Percentiles rank a stretch among this genome's conserved stretches.
Conservation (phyloP, 1,140 invertebrate genomes). For the Atta texana region DNA sequence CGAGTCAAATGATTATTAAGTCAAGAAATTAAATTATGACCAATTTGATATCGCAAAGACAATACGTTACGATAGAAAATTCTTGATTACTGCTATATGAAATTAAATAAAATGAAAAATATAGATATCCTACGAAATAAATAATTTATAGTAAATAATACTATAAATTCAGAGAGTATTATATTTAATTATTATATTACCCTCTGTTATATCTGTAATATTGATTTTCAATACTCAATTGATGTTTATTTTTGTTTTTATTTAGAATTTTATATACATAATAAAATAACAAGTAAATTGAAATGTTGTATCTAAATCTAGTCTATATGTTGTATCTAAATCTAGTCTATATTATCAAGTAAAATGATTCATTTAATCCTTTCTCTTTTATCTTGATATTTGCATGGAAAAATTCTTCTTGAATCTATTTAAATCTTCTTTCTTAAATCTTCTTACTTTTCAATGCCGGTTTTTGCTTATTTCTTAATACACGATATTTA, state of each 20-base stretch:
- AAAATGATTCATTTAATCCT: not conserved
- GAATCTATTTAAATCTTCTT: not conserved
- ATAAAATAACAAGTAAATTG: not conserved
- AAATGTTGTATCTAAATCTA: not conserved
- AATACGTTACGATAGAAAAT: not conserved
- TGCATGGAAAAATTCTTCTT: not conserved
- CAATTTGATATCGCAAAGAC: conserved; percentile 1
- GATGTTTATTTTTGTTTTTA: not conserved
- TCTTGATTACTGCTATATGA: not conserved
- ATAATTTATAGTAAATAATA: not conserved
- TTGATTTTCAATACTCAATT: not conserved
- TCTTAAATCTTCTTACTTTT: not conserved
- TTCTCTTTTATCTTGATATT: not conserved
- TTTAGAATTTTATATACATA: not conserved
- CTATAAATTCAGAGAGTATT: not conserved
- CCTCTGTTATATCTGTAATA: too few species aligned
- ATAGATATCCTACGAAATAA: not conserved
- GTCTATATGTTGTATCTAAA: not conserved
- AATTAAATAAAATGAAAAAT: not conserved
- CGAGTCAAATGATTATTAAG: not conserved
- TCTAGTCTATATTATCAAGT: not conserved
- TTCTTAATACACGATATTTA: not conserved
- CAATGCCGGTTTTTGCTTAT: not conserved
- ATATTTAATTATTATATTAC: not conserved
- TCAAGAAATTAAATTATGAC: conserved; percentile 6